Evolutionary conservation across 2,888 invertebrate species (phyloP).

Genomic region (Acrobeloides nanus): DNA sequence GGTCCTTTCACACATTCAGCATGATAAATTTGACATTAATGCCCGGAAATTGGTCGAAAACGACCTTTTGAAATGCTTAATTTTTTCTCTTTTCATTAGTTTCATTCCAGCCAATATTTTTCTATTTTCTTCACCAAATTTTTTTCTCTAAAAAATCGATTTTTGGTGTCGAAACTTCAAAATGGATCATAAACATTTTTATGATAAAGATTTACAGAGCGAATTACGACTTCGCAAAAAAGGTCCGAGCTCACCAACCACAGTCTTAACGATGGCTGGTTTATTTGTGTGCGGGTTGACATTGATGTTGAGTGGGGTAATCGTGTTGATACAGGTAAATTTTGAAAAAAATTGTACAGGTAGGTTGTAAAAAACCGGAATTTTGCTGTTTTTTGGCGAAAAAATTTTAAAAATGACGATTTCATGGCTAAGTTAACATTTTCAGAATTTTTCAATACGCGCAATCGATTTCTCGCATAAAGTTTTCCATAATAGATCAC

Average conservation of each 20-base stretch:
- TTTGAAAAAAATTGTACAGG: too few relatives aligned
- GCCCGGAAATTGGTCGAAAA: too few relatives aligned
- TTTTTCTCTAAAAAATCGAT: constrained; percentile 7
- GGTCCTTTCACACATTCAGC: too few relatives aligned
- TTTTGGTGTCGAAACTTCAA: background rate
- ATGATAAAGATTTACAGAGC: constrained; percentile 20
- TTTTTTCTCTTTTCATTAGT: background rate
- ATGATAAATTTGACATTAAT: too few relatives aligned
- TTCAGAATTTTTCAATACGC: too few relatives aligned
- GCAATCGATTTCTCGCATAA: too few relatives aligned
- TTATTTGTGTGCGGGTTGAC: constrained; percentile 48
- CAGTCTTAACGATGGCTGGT: constrained; percentile 48
- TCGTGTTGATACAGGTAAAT: constrained; percentile 46
- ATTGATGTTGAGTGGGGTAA: constrained; percentile 43
- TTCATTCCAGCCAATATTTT: constrained; percentile 6
- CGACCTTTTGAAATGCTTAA: background rate
- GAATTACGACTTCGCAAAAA: constrained; percentile 38
- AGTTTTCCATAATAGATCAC: too few relatives aligned
- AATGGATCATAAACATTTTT: constrained; percentile 4
- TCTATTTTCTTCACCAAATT: constrained; percentile 14
- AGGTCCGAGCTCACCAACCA: constrained; percentile 48
- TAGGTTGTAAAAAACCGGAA: background rate
- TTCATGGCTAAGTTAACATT: too few relatives aligned
- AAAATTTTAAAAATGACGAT: too few relatives aligned
- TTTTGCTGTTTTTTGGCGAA: too few relatives aligned